These are phyloP conservation scores for Drosophila leonis DNA, from an alignment of 2,888 invertebrate genomes.

Conservation along the genomic window DNA sequence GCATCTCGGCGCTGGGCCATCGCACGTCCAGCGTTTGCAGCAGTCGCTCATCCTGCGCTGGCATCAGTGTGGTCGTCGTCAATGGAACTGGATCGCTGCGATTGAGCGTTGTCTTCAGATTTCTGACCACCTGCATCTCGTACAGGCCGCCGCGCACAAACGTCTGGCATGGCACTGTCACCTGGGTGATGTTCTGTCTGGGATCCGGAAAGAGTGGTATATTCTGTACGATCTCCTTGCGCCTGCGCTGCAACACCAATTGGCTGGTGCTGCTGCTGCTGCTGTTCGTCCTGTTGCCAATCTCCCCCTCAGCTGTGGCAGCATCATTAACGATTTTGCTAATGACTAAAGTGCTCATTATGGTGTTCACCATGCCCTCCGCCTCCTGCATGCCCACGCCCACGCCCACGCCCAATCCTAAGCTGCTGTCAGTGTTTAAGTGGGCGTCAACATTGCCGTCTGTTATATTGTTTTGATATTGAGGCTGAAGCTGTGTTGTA, in stretches of 20 bases:
- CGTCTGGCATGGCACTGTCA: conserved; percentile 83
- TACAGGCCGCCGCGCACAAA: conserved; percentile 83
- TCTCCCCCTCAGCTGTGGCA: conserved; percentile 40
- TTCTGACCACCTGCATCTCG: conserved; percentile 83
- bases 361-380: conserved; percentile 71
- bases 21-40: conserved; percentile 89
- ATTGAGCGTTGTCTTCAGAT: conserved; percentile 64
- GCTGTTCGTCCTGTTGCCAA: conserved; percentile 22
- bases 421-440: conserved; percentile 56
- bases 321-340: conserved; percentile 83
- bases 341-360: conserved; percentile 84
- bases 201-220: conserved; percentile 84
- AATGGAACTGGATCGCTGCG: conserved; percentile 26
- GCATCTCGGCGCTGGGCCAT: conserved; percentile 92
- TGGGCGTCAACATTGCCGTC: conserved; percentile 47
- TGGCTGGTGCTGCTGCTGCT: conserved; percentile 20
- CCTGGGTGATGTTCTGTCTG: conserved; percentile 83
- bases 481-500: conserved; percentile 29
- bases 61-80: conserved; percentile 79
- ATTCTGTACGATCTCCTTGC: conserved; percentile 83
- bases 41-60: conserved; percentile 81
- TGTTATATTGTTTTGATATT: conserved; percentile 38
- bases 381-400: not conserved
- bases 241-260: conserved; percentile 69
- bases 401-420: not conserved